A percentile compares a stretch with the other conserved stretches of the same genome.
phyloP scores from a whole-genome alignment of 2,888 invertebrate species.

The Stomorhina lunata region DNA sequence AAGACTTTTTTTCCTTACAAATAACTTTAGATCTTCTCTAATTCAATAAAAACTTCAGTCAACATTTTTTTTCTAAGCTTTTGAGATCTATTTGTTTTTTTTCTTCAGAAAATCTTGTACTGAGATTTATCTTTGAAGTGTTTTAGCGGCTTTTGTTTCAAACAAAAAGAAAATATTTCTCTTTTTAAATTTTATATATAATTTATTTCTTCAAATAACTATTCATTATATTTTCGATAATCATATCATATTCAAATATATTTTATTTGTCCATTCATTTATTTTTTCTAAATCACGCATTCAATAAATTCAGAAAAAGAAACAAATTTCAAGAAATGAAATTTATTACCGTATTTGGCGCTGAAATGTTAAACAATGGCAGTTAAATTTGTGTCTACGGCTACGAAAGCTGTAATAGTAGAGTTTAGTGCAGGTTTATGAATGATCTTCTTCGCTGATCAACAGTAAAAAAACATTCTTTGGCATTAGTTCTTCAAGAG shows the following conservation, averaged over 20 bases:
- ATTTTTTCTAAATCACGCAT: neutral
- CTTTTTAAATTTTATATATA: neutral
- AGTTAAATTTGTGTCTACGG: neutral
- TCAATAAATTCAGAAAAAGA: neutral
- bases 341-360: slow-evolving; percentile 26
- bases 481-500: neutral
- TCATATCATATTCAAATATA: slow-evolving; percentile 16
- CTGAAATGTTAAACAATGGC: slow-evolving; percentile 26
- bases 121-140: no score
- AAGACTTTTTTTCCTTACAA: no score
- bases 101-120: no score
- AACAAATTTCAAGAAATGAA: neutral
- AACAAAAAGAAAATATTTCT: neutral
- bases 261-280: neutral
- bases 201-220: slow-evolving; percentile 15
- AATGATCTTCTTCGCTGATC: neutral
- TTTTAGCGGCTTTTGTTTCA: neutral
- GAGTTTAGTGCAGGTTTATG: neutral
- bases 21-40: no score
- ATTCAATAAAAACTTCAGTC: no score
- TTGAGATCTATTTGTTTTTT: no score
- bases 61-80: no score
- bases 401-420: neutral
- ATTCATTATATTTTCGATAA: slow-evolving; percentile 13
- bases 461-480: neutral